Percentiles rank a stretch among this genome's conserved stretches.
These are phyloP conservation scores for Trichosurus vulpecula DNA, from an alignment of 2,797 vertebrate species.

Conservation along the genomic window DNA sequence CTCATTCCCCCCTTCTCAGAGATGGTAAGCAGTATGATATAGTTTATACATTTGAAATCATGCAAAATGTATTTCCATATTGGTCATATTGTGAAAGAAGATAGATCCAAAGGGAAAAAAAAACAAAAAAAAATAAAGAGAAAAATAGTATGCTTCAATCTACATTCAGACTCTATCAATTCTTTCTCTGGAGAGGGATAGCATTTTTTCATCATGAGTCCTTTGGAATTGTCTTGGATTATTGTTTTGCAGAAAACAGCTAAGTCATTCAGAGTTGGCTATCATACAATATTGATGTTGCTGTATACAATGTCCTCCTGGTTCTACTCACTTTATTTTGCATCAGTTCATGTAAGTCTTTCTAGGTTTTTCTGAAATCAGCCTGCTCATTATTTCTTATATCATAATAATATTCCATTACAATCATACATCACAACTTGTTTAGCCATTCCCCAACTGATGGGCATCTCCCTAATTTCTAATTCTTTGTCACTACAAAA, in stretches of 20 bases:
- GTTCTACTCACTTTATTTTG: neutral
- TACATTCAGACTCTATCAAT: neutral
- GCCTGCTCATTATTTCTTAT: neutral
- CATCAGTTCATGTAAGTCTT: neutral
- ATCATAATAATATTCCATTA: neutral
- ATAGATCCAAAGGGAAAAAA: neutral
- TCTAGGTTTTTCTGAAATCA: neutral
- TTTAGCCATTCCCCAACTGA: neutral
- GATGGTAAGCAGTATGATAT: neutral
- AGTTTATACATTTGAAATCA: neutral
- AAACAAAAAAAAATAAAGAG: too few species aligned
- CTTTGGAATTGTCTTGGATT: neutral
- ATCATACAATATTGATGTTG: neutral
- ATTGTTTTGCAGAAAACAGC: neutral
- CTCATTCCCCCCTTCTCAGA: neutral
- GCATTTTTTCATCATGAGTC: neutral
- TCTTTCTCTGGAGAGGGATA: neutral
- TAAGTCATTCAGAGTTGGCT: neutral
- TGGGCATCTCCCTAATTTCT: neutral
- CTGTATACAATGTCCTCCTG: neutral
- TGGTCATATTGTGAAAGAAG: neutral
- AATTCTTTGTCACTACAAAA: neutral
- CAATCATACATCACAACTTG: neutral
- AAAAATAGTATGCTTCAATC: neutral
- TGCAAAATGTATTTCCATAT: neutral